Percentiles rank a stretch among this genome's conserved stretches.
Conservation (phyloP, 2,113 vertebrate genomes). For the Phocoena sinus region DNA sequence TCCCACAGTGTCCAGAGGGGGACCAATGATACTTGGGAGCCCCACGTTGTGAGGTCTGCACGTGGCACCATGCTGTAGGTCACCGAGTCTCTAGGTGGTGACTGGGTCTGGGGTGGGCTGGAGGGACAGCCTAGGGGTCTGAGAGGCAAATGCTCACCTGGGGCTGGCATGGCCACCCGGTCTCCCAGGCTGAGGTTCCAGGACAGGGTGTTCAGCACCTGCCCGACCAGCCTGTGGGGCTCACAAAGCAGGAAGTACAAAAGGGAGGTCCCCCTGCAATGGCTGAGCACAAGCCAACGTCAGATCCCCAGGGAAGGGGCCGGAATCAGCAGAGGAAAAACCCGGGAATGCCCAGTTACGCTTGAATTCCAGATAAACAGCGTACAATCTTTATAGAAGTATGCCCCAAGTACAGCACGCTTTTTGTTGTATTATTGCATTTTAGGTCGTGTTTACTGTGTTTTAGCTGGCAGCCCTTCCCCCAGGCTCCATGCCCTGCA, state of each 20-base stretch:
- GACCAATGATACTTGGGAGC: fast-evolving
- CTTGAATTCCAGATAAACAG: not conserved
- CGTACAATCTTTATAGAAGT: fast-evolving
- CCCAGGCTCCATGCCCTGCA: too few species aligned
- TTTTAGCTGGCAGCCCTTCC: not conserved
- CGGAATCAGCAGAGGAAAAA: fast-evolving
- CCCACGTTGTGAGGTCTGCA: not conserved
- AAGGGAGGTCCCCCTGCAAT: fast-evolving
- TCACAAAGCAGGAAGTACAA: not conserved
- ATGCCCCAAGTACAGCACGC: fast-evolving
- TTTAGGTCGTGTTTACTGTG: not conserved
- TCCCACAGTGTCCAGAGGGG: too few species aligned
- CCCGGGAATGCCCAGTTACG: fast-evolving
- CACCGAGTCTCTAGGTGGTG: not conserved
- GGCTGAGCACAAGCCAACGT: not conserved
- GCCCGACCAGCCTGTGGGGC: not conserved
- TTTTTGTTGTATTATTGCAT: not conserved
- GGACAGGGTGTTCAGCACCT: not conserved
- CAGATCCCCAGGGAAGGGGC: not conserved
- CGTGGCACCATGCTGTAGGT: fast-evolving
- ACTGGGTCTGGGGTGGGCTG: fast-evolving
- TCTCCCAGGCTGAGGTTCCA: not conserved
- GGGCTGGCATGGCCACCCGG: fast-evolving
- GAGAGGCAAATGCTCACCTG: not conserved
- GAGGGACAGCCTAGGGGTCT: too few species aligned